Evolutionary conservation across 2,888 invertebrate genomes (phyloP), one percentile per base, ranked within the genome.

Genomic region (Cheilosia vulpina): DNA sequence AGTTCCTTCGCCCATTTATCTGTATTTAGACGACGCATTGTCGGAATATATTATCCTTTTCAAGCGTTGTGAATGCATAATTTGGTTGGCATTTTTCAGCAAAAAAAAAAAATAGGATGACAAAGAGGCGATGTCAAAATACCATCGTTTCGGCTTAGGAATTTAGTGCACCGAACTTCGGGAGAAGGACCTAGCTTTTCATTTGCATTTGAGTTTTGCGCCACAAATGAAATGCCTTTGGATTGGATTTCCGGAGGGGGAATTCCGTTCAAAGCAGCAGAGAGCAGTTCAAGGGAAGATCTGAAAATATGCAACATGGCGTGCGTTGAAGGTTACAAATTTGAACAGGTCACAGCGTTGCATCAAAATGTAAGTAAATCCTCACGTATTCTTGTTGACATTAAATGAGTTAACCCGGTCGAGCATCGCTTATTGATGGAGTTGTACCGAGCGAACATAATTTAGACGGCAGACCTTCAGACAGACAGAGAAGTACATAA

Each of bases 21-120:
- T 31, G 58, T 41, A 58, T 71, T 57, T 71, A 21, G 47, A n/a
- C n/a, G 50, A 71, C 58, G 38, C 69, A 47, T 50, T 77, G 17
- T 45, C 31, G 34, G 47, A 62, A 78, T 55, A 55, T n/a, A 63
- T 69, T 68, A 77, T 62, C 52, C 43, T 34, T 62, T 58, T 66
- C 41, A 19, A 69, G 21, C 41, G 19, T 53, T 27, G 9, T 38
- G 47, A 62, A 72, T 53, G 50, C 41, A 53, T 62, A 52, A 69
- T 69, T 69, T 69, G 69, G 57, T 69, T 31, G 69, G 19, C 45
- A 21, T 43, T 31, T 31, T 31, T 15, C 24, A 4, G 4, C 9
- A 7, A 50, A 19, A 3, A 50, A 19, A 50, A 27, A 27, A 7
- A 21, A 21, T 1, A 21, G 21, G 9, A n/a, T 4, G 27, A 15